Percentiles rank a stretch among this genome's conserved stretches.
phyloP scores from a whole-genome alignment of 2,888 invertebrate genomes.

The Chymomyza caudatula region DNA sequence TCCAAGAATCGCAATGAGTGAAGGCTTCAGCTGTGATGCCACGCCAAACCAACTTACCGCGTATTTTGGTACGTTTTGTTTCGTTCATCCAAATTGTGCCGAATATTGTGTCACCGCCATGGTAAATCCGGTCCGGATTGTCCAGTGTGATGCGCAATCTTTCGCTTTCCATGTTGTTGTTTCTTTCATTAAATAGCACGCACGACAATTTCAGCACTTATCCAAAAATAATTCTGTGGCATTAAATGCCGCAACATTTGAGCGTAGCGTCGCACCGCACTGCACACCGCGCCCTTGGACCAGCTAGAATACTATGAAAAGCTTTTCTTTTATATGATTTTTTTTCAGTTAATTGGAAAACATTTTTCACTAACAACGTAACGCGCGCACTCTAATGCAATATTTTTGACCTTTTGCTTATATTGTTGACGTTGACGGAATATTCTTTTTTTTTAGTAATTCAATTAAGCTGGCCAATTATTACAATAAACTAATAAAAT shows the following conservation, averaged over 20 bases:
- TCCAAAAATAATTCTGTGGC: constrained; percentile 61
- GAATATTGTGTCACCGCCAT: constrained; percentile 74
- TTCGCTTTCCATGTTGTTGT: constrained; percentile 72
- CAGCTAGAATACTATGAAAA: neutral
- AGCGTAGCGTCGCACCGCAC: neutral
- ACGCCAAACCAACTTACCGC: constrained; percentile 67
- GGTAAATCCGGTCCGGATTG: constrained; percentile 74
- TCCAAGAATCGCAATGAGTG: constrained; percentile 16
- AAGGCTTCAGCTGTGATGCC: constrained; percentile 5
- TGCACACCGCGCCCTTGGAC: neutral
- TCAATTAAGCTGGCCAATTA: neutral
- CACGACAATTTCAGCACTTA: constrained; percentile 21
- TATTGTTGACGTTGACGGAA: neutral
- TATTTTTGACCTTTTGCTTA: neutral
- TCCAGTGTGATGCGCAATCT: constrained; percentile 76
- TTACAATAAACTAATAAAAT: neutral
- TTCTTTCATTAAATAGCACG: constrained; percentile 42
- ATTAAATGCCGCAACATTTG: constrained; percentile 28
- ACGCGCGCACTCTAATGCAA: neutral
- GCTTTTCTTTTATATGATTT: neutral
- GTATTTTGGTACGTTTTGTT: constrained; percentile 76
- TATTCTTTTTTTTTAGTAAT: neutral
- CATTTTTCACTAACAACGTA: neutral
- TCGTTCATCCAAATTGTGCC: constrained; percentile 76
- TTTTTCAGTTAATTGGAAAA: constrained; percentile 10